Conservation (phyloP, 2,113 vertebrate species). For the Carlito syrichta region DNA sequence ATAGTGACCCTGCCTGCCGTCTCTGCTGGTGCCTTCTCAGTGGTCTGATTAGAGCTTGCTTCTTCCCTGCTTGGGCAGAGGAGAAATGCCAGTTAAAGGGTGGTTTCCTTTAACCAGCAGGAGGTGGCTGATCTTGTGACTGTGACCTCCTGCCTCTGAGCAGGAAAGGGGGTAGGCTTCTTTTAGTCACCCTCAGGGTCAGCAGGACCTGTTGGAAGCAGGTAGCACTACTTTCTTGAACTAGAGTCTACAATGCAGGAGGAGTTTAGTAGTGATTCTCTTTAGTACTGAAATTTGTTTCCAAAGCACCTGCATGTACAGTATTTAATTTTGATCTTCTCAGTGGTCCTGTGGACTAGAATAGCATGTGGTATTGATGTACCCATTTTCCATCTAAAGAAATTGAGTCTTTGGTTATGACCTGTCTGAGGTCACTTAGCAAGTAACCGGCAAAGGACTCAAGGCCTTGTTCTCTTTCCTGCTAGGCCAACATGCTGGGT, state of each 20-base stretch:
- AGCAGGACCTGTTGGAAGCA: not conserved
- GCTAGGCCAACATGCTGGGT: not conserved
- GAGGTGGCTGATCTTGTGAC: not conserved
- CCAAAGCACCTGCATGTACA: not conserved
- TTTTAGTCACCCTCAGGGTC: not conserved
- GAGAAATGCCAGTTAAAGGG: not conserved
- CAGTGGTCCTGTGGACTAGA: not conserved
- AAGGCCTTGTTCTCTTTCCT: not conserved
- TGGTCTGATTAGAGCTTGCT: not conserved
- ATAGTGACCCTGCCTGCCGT: not conserved
- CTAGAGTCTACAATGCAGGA: not conserved
- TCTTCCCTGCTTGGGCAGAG: not conserved
- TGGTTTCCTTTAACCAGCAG: not conserved
- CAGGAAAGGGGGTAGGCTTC: not conserved
- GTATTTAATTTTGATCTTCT: slow-evolving; percentile 5
- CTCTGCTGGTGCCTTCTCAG: not conserved
- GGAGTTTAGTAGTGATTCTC: not conserved
- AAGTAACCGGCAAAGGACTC: not conserved
- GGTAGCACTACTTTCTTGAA: not conserved
- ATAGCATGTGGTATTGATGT: not conserved
- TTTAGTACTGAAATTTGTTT: slow-evolving; percentile 1
- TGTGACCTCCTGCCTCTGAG: not conserved
- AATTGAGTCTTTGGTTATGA: not conserved
- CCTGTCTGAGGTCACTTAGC: not conserved
- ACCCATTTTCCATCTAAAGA: not conserved